Evolutionary conservation across 2,113 vertebrate genomes (phyloP), one percentile per base, ranked within the genome.

Genomic region (Abramis brama): DNA sequence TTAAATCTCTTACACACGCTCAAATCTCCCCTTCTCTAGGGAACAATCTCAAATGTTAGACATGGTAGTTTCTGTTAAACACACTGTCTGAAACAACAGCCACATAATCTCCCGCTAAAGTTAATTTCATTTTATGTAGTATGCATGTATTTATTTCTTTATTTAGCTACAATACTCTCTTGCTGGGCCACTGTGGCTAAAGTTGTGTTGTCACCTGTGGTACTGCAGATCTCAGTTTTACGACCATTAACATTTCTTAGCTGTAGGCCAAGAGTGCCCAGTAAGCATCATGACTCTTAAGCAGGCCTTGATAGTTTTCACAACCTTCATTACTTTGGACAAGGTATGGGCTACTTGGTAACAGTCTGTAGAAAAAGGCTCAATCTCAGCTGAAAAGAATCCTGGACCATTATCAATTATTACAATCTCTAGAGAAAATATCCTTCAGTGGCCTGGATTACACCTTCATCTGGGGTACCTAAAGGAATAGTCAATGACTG

Each of bases 321-420:
- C 57, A 85, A 36, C 47, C 59, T 36, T 59, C 68, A 62, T 76
- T 84, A 30, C 68, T 75, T 59, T 84, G 50, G 52, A 23, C 39
- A 75, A 82, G 36, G 62, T 84, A 47, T 19, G 23, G 11, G 36
- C 55, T 19, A 33, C 70, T 52, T 84, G 36, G 80, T 82, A 47
- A 77, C 39, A 36, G 57, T 85, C 60, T 85, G 45, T 27, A 30
- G 6, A 62, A 68, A 76, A 73, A 17, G 13, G 6, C 19, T 17
- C n/a, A 83, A 71, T 27, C 50, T 60, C 36, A 62, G n/a, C 11
- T n/a, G 13, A 57, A 57, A 47, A 68, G 47, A 33, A 83, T 5
- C 36, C 30, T 39, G 30, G 33, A 60, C 55, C 33, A 76, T 83
- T 83, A 75, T 77, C 73, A 47, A 39, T 52, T 52, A 64, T 78